A percentile compares a stretch with the other conserved stretches of the same genome.
Evolutionary conservation across 53 echinoderm and acorn worm genomes (phyloP).

Genomic region (Holothuria leucospilota): DNA sequence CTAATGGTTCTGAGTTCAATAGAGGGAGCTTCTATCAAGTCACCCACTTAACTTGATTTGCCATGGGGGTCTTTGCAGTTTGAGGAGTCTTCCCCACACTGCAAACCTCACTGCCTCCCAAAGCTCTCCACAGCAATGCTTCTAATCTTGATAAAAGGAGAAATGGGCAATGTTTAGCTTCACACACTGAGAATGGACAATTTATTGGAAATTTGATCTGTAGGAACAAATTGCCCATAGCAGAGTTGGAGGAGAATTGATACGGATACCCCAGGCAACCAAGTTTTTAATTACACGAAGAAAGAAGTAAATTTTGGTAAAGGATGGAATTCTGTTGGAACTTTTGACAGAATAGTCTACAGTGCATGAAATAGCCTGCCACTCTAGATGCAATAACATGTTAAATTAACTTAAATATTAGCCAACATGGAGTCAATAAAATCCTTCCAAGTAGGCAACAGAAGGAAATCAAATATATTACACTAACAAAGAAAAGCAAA

Average conservation of each 20-base stretch:
- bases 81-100: too few species aligned
- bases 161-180: slow-evolving; percentile 13
- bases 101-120: too few species aligned
- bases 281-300: slow-evolving; percentile 38
- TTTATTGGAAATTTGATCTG: slow-evolving; percentile 34
- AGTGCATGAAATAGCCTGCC: slow-evolving; percentile 37
- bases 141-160: not conserved
- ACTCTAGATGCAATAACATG: not conserved
- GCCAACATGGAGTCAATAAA: slow-evolving; percentile 21
- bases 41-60: too few species aligned
- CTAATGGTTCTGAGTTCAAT: too few species aligned
- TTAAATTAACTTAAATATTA: not conserved
- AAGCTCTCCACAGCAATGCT: too few species aligned
- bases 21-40: too few species aligned
- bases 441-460: too few species aligned
- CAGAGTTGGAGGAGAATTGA: slow-evolving; percentile 19
- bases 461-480: too few species aligned
- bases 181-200: slow-evolving; percentile 18
- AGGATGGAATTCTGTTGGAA: not conserved
- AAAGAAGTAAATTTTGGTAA: slow-evolving; percentile 8
- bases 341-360: not conserved
- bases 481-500: too few species aligned
- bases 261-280: slow-evolving; percentile 15
- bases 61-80: too few species aligned
- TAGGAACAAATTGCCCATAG: slow-evolving; percentile 36